These are phyloP conservation scores for Hippoglossus hippoglossus DNA, from an alignment of 2,797 vertebrate genomes.

Conservation along the genomic window DNA sequence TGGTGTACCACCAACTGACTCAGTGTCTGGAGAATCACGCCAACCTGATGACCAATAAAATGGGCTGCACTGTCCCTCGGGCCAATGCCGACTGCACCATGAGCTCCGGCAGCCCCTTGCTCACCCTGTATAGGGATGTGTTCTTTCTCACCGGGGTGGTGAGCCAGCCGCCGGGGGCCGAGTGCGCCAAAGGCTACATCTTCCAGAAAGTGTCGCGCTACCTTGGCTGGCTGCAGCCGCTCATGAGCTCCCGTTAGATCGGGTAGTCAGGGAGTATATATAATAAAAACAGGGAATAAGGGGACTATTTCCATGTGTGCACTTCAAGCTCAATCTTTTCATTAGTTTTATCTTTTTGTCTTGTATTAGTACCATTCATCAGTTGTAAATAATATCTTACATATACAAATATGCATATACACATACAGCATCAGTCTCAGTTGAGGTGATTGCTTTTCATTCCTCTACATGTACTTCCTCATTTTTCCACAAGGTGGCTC, in stretches of 20 bases:
- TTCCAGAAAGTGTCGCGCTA: constrained; percentile 85
- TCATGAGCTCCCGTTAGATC: constrained; percentile 66
- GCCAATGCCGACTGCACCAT: constrained; percentile 78
- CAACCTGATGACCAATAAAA: constrained; percentile 80
- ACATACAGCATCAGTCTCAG: background rate
- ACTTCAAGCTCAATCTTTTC: constrained; percentile 3
- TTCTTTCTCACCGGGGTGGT: constrained; percentile 84
- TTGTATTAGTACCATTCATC: constrained; percentile 16
- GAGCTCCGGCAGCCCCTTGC: constrained; percentile 80
- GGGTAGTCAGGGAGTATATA: constrained; percentile 6
- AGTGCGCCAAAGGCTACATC: constrained; percentile 81
- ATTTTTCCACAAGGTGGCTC: constrained; percentile 71
- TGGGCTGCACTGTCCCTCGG: constrained; percentile 78
- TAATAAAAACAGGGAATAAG: constrained; percentile 36
- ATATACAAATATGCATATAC: background rate
- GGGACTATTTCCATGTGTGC: constrained; percentile 25
- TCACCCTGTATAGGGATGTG: constrained; percentile 79
- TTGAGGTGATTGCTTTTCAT: background rate
- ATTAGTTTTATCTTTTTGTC: constrained; percentile 7
- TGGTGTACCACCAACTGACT: constrained; percentile 72
- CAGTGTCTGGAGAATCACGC: constrained; percentile 70
- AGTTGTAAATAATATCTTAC: background rate
- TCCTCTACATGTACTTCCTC: constrained; percentile 17
- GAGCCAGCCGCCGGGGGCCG: constrained; percentile 62
- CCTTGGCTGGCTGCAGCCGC: constrained; percentile 75